Evolutionary conservation across 2,888 invertebrate species (phyloP).

Genomic region (Noctua pronuba): DNA sequence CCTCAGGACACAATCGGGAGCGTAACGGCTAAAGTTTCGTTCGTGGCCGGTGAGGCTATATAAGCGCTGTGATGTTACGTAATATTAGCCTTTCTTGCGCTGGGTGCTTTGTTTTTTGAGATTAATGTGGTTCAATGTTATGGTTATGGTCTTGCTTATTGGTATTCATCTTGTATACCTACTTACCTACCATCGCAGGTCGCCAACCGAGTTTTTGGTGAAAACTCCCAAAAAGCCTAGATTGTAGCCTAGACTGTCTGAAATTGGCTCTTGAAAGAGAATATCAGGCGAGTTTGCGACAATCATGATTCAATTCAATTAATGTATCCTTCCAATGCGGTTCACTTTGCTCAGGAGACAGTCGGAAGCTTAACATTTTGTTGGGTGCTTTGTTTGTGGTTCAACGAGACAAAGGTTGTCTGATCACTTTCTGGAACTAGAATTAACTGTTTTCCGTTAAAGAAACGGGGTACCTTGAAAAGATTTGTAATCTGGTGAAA

Average conservation of each 20-base stretch:
- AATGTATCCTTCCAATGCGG: too few relatives aligned
- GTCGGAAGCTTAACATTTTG: too few relatives aligned
- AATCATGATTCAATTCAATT: too few relatives aligned
- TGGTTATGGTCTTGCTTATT: neutral
- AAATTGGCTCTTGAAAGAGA: neutral
- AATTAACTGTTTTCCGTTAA: too few relatives aligned
- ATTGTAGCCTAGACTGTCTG: too few relatives aligned
- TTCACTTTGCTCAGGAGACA: too few relatives aligned
- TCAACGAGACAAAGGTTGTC: too few relatives aligned
- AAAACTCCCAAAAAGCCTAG: neutral
- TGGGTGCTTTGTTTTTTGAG: slow-evolving; percentile 44
- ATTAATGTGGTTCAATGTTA: slow-evolving; percentile 32
- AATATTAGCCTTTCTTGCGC: slow-evolving; percentile 59
- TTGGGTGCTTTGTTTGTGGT: too few relatives aligned
- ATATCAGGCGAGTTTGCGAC: neutral
- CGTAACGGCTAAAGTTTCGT: slow-evolving; percentile 66
- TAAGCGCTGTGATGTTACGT: slow-evolving; percentile 57
- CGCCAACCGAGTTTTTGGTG: neutral
- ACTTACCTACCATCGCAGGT: neutral
- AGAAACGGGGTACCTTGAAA: too few relatives aligned
- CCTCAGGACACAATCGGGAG: slow-evolving; percentile 63
- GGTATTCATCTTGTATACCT: neutral
- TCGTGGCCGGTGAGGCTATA: slow-evolving; percentile 46
- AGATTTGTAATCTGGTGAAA: too few relatives aligned
- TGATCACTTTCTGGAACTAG: too few relatives aligned